Percentiles rank a stretch among this genome's conserved stretches.
Evolutionary conservation across 2,888 invertebrate species (phyloP).

Genomic region (Lymantria monacha): DNA sequence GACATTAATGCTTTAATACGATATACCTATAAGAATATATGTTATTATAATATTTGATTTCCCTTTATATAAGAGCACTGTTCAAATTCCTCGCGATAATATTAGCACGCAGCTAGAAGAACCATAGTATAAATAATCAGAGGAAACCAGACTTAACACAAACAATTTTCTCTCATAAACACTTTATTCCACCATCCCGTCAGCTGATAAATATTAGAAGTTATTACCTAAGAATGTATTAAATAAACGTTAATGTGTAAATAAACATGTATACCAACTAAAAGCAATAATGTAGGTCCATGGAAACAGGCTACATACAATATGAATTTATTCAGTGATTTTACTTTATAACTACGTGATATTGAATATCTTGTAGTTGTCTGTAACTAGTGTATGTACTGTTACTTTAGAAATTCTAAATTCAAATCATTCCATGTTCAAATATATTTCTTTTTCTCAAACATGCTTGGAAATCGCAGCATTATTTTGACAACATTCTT

Average conservation of each 20-base stretch:
- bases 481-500: too few relatives aligned
- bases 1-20: too few relatives aligned
- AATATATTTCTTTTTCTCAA: too few relatives aligned
- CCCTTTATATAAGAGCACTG: too few relatives aligned
- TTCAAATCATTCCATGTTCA: too few relatives aligned
- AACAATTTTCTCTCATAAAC: not conserved
- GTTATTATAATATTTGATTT: too few relatives aligned
- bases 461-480: too few relatives aligned
- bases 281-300: constrained; percentile 16
- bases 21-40: too few relatives aligned
- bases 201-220: constrained; percentile 4
- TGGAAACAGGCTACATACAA: constrained; percentile 18
- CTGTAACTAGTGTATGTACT: constrained; percentile 31
- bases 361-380: constrained; percentile 29
- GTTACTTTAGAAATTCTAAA: constrained; percentile 14
- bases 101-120: too few relatives aligned
- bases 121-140: not conserved
- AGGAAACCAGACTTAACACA: not conserved
- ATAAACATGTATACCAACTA: constrained; percentile 7
- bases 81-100: too few relatives aligned
- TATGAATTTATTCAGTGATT: constrained; percentile 32
- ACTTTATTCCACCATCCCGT: not conserved
- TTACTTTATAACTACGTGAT: constrained; percentile 36
- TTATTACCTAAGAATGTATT: constrained; percentile 3
- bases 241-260: constrained; percentile 2